Conservation (phyloP, 2,888 invertebrate species). For the Oscheius onirici region DNA sequence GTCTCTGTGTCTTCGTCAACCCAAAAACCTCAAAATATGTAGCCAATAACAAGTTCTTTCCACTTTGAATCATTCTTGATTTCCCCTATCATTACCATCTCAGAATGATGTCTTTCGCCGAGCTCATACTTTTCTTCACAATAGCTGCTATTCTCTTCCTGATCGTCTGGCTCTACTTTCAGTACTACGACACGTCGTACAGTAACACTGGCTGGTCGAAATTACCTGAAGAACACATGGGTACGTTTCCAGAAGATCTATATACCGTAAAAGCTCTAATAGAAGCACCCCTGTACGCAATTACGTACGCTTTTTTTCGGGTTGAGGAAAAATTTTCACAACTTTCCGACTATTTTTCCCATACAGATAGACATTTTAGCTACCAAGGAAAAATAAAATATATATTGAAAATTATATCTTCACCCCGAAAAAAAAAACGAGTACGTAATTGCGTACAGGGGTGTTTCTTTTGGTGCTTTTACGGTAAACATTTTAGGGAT, state of each 20-base stretch:
- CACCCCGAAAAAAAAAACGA: background rate
- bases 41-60: background rate
- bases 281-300: too few species aligned
- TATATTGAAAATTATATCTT: background rate
- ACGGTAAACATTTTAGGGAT: background rate
- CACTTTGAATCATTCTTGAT: background rate
- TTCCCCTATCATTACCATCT: background rate
- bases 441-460: background rate
- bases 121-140: background rate
- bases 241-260: background rate
- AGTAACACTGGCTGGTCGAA: constrained; percentile 15
- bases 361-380: background rate
- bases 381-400: background rate
- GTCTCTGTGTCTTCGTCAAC: background rate
- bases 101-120: background rate
- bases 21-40: background rate
- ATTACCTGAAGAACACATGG: constrained; percentile 21
- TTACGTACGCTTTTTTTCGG: too few species aligned
- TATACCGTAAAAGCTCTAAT: too few species aligned
- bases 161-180: constrained; percentile 21
- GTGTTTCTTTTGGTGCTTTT: background rate
- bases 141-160: constrained; percentile 5
- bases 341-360: too few species aligned
- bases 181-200: background rate
- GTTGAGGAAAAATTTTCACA: too few species aligned